A percentile compares a stretch with the other conserved stretches of the same genome.
Evolutionary conservation across 2,888 invertebrate genomes (phyloP).

Genomic region (Mesoligia furuncula): DNA sequence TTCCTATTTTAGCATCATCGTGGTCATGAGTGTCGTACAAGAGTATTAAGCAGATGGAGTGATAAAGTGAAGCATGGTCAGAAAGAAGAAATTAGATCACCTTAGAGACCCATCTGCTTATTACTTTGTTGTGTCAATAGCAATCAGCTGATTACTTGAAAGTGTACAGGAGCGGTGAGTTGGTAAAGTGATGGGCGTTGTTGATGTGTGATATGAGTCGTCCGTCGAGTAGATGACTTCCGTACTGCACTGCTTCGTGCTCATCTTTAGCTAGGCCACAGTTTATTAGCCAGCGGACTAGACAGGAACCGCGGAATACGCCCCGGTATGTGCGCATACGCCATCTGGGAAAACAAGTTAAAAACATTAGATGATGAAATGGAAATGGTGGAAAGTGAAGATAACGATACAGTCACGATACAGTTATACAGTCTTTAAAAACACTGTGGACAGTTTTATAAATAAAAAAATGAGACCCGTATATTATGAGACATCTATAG

Average conservation of each 20-base stretch:
- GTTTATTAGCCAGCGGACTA: conserved; percentile 96
- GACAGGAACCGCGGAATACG: conserved; percentile 95
- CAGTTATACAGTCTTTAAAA: too few relatives aligned
- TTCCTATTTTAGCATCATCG: conserved; percentile 29
- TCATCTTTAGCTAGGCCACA: conserved; percentile 95
- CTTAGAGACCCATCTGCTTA: conserved; percentile 21
- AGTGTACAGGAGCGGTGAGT: conserved; percentile 95
- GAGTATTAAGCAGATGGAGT: conserved; percentile 44
- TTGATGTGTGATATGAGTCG: conserved; percentile 96
- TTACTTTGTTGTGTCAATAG: conserved; percentile 19
- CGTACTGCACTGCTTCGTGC: conserved; percentile 95
- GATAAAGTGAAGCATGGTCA: background rate
- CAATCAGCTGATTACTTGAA: conserved; percentile 86
- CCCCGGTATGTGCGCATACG: conserved; percentile 94
- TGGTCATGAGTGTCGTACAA: conserved; percentile 27
- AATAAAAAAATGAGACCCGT: background rate
- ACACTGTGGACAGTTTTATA: background rate
- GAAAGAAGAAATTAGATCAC: background rate
- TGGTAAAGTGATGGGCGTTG: conserved; percentile 96
- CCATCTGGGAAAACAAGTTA: conserved; percentile 89
- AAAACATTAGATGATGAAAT: background rate
- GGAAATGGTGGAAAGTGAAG: background rate
- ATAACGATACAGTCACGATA: too few relatives aligned
- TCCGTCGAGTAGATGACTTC: conserved; percentile 95
- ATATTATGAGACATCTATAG: background rate